Evolutionary conservation across 2,888 invertebrate species (phyloP).

Genomic region (Dysmachus trigonus): DNA sequence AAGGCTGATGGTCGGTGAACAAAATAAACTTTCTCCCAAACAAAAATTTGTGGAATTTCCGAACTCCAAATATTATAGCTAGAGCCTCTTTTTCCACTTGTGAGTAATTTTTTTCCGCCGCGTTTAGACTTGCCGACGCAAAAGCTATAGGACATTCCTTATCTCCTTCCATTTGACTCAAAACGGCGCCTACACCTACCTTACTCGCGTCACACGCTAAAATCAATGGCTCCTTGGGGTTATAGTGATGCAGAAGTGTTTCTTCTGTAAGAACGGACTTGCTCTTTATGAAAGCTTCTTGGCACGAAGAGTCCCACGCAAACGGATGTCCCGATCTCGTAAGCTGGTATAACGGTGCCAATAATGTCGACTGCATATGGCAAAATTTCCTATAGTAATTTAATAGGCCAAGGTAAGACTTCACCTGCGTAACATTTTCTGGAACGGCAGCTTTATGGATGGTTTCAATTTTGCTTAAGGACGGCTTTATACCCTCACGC

Average conservation of each 20-base stretch:
- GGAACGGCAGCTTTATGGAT: conserved; percentile 42
- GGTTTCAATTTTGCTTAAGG: conserved; percentile 36
- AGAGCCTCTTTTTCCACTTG: conserved; percentile 45
- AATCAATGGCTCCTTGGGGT: background rate
- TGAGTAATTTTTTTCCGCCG: conserved; percentile 43
- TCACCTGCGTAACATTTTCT: conserved; percentile 28
- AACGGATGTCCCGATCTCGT: background rate
- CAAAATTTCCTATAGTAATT: conserved; percentile 41
- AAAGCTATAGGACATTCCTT: background rate
- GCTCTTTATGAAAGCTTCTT: background rate
- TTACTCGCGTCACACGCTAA: background rate
- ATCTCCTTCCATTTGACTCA: background rate
- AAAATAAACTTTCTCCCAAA: background rate
- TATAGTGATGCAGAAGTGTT: no score
- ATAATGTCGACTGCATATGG: conserved; percentile 22
- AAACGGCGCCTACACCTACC: background rate
- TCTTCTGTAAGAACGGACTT: no score
- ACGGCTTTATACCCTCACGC: conserved; percentile 25
- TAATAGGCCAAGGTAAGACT: conserved; percentile 34
- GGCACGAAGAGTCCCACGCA: background rate
- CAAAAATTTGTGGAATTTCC: conserved; percentile 42
- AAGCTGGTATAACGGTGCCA: conserved; percentile 30
- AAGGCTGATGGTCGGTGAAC: conserved; percentile 4
- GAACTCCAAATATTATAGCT: conserved; percentile 42
- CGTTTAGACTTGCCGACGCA: background rate